Conservation (phyloP, 2,797 vertebrate species). For the Poeciliopsis turneri region DNA sequence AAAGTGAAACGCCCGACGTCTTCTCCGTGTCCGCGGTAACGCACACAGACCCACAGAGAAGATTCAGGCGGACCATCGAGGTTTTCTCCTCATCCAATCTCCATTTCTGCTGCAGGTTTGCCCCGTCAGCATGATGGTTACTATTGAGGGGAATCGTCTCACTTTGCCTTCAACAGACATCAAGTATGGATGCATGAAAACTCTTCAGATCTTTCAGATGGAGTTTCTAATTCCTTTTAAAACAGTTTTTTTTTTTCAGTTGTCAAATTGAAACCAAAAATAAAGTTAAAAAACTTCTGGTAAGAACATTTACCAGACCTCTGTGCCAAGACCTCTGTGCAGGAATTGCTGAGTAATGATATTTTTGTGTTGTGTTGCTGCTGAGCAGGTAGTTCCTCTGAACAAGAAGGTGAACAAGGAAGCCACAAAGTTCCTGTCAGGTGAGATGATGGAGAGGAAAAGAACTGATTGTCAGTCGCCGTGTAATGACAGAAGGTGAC, state of each 20-base stretch:
- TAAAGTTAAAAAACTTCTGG: fast-evolving
- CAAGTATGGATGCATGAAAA: not conserved
- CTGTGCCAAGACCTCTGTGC: not conserved
- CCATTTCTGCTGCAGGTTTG: conserved; percentile 2
- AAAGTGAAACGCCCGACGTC: not conserved
- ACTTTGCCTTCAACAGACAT: not conserved
- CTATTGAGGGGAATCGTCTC: not conserved
- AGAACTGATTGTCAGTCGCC: no score
- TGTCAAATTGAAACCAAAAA: not conserved
- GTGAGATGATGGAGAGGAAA: not conserved
- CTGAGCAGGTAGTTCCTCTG: not conserved
- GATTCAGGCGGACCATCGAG: not conserved
- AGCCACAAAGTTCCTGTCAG: not conserved
- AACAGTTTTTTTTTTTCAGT: not conserved
- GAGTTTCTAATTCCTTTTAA: not conserved
- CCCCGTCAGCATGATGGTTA: not conserved
- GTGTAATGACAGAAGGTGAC: not conserved
- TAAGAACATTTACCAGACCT: not conserved
- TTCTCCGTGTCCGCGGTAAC: not conserved
- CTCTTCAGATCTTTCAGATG: not conserved
- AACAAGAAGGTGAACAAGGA: not conserved
- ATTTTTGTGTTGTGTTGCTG: not conserved
- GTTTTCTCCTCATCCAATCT: not conserved
- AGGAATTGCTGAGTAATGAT: not conserved
- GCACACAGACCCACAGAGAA: not conserved